A percentile compares a stretch with the other conserved stretches of the same genome.
phyloP scores from a whole-genome alignment of 2,113 vertebrate species.

The Epinephelus fuscoguttatus region DNA sequence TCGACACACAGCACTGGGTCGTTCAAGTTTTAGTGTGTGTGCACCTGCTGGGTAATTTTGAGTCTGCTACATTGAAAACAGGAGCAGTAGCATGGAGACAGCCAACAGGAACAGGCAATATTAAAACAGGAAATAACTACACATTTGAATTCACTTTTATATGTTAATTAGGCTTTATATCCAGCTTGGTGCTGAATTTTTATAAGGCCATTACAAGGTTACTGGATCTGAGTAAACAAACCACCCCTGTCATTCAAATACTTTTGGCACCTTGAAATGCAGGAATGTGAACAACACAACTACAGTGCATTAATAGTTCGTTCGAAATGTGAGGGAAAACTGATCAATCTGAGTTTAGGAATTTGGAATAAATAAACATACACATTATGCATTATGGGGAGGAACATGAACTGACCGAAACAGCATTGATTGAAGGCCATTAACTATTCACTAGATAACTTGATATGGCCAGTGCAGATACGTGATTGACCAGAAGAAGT shows the following conservation, averaged over 20 bases:
- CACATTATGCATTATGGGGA: background rate
- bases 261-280: background rate
- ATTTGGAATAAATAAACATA: background rate
- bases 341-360: background rate
- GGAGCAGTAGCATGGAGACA: background rate
- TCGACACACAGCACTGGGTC: conserved; percentile 12
- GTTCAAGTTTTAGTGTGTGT: conserved; percentile 12
- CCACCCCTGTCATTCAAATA: background rate
- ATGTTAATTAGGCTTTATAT: conserved; percentile 1
- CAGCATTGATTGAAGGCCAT: background rate
- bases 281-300: background rate
- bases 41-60: conserved; percentile 28
- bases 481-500: background rate
- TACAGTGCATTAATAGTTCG: background rate
- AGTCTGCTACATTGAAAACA: conserved; percentile 7
- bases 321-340: background rate
- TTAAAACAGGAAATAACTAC: conserved; percentile 4
- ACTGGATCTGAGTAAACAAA: conserved; percentile 11
- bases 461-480: background rate
- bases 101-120: background rate
- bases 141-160: background rate
- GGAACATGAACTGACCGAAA: background rate
- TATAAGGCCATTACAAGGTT: background rate
- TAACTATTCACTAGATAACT: background rate
- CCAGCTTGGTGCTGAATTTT: background rate